These are phyloP conservation scores for Mayetiola destructor DNA, from an alignment of 2,888 invertebrate species.

Conservation along the genomic window DNA sequence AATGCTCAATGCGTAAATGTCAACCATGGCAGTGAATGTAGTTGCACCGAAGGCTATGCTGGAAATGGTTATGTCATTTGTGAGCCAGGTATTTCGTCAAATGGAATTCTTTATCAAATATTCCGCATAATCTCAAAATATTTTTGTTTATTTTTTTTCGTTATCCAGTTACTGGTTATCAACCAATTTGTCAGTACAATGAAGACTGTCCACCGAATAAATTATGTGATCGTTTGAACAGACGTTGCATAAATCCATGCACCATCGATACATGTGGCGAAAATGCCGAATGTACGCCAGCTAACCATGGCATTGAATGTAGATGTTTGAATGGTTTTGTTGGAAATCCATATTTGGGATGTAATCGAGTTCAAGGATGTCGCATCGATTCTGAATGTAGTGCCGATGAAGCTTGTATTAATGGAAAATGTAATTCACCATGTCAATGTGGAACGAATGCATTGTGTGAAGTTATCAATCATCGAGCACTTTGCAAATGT, in stretches of 20 bases:
- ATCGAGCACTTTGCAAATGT: conserved; percentile 68
- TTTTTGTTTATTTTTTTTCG: conserved; percentile 16
- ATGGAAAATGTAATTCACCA: conserved; percentile 60
- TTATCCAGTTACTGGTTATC: conserved; percentile 36
- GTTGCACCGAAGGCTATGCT: conserved; percentile 70
- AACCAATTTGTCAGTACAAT: conserved; percentile 70
- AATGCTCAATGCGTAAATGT: conserved; percentile 78
- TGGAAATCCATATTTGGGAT: conserved; percentile 65
- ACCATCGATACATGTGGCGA: conserved; percentile 65
- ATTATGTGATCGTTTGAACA: conserved; percentile 68
- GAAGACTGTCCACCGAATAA: conserved; percentile 81
- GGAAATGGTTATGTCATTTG: conserved; percentile 76
- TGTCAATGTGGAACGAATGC: conserved; percentile 68
- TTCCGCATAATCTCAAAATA: not conserved
- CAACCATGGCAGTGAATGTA: conserved; percentile 74
- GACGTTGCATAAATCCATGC: conserved; percentile 72
- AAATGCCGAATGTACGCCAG: conserved; percentile 63
- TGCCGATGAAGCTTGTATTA: conserved; percentile 59
- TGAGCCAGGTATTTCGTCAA: conserved; percentile 50
- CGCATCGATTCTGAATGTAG: conserved; percentile 56
- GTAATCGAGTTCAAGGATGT: conserved; percentile 53
- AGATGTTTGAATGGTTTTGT: conserved; percentile 55
- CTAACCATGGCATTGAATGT: conserved; percentile 62
- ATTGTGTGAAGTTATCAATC: conserved; percentile 65
- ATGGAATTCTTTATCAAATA: not conserved